These are phyloP conservation scores for Galago senegalensis DNA, from an alignment of 2,797 vertebrate genomes.

Conservation along the genomic window DNA sequence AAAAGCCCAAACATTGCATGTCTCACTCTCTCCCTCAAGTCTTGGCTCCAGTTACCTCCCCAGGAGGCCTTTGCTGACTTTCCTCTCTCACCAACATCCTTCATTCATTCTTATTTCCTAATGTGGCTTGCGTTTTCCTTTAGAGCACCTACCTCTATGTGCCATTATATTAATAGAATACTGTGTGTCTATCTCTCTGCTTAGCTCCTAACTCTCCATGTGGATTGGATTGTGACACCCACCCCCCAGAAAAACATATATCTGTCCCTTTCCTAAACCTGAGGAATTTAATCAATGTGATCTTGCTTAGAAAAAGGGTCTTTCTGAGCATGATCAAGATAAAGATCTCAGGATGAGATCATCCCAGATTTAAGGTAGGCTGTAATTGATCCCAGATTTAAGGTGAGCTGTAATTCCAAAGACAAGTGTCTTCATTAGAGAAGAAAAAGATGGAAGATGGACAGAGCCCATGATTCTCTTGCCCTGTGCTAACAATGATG, in stretches of 20 bases:
- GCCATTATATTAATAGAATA: not conserved
- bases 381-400: not conserved
- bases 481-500: not conserved
- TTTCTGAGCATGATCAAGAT: not conserved
- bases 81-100: not conserved
- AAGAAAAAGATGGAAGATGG: not conserved
- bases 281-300: not conserved
- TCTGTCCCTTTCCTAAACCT: not conserved
- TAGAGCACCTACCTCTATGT: not conserved
- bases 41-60: not conserved
- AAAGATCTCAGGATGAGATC: not conserved
- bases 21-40: not conserved
- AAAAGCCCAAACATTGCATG: rapidly evolving
- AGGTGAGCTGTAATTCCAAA: not conserved
- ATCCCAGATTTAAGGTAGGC: not conserved
- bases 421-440: not conserved
- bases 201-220: not conserved
- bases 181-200: not conserved
- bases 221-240: not conserved
- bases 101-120: not conserved
- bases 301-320: not conserved
- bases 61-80: not conserved
- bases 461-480: not conserved
- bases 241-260: not conserved
- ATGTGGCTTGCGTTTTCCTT: not conserved